Conservation (phyloP, 1,140 invertebrate species). For the Adelges cooleyi region DNA sequence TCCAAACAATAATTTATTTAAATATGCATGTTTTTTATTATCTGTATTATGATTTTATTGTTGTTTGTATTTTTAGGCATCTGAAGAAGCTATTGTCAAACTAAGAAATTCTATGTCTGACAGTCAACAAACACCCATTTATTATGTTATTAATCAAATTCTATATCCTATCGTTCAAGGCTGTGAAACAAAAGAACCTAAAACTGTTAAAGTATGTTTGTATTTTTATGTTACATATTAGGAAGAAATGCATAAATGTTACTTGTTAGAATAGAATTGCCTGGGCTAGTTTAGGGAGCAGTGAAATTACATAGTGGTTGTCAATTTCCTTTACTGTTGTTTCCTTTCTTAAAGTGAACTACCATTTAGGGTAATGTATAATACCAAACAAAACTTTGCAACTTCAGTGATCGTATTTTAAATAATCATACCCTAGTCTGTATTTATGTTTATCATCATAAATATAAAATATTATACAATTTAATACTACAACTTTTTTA, state of each 20-base stretch:
- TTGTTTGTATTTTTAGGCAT: conserved; percentile 55
- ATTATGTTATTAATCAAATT: conserved; percentile 84
- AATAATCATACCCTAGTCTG: no score
- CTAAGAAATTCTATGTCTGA: conserved; percentile 65
- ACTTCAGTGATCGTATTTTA: no score
- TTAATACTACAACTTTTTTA: no score
- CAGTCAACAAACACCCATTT: conserved; percentile 64
- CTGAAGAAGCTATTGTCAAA: conserved; percentile 87
- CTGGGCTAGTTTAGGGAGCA: background rate
- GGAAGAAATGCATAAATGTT: no score
- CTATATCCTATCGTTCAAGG: conserved; percentile 94
- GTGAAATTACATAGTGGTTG: no score
- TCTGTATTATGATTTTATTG: conserved; percentile 29
- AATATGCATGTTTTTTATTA: conserved; percentile 13
- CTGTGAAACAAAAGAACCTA: conserved; percentile 94
- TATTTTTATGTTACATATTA: no score
- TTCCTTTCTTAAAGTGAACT: no score
- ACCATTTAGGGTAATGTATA: no score
- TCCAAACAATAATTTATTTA: background rate
- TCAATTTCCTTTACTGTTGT: no score
- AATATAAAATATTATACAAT: no score
- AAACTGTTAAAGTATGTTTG: conserved; percentile 80
- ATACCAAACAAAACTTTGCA: no score
- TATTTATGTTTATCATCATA: no score
- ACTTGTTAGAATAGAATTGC: background rate